phyloP scores from a whole-genome alignment of 2,888 invertebrate genomes.

The Philopedon plagiatum region DNA sequence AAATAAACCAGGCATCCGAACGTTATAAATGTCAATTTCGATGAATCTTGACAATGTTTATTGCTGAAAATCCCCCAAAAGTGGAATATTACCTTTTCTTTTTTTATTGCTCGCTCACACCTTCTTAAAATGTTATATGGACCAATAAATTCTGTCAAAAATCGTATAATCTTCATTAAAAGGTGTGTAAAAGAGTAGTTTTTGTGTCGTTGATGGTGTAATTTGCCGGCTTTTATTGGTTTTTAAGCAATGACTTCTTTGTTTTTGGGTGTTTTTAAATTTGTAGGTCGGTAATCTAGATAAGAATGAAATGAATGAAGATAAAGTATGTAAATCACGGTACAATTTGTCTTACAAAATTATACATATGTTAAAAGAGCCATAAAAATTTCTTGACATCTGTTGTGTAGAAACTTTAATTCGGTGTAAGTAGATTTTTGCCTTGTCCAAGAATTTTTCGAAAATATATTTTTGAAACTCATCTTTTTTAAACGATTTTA shows the following conservation, averaged over 20 bases:
- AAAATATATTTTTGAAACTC: too few relatives aligned
- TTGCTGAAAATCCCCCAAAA: constrained; percentile 4
- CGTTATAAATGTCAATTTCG: constrained; percentile 1
- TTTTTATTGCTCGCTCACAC: constrained; percentile 13
- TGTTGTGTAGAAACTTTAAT: too few relatives aligned
- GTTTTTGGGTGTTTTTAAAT: neutral
- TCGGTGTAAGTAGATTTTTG: too few relatives aligned
- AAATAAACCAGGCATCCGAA: neutral
- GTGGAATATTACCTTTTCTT: constrained; percentile 20
- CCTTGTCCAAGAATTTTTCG: too few relatives aligned
- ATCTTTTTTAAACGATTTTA: too few relatives aligned
- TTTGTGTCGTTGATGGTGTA: constrained; percentile 13
- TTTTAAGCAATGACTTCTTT: neutral
- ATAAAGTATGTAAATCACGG: too few relatives aligned
- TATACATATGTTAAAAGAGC: too few relatives aligned
- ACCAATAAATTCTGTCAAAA: constrained; percentile 16
- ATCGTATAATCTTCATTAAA: constrained; percentile 6
- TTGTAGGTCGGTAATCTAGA: neutral
- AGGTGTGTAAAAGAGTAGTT: constrained; percentile 4
- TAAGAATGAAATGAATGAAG: neutral
- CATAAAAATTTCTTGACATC: too few relatives aligned
- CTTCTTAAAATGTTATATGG: constrained; percentile 14
- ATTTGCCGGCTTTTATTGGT: neutral
- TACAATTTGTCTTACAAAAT: too few relatives aligned
- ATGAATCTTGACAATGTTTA: constrained; percentile 10